Evolutionary conservation across 2,113 vertebrate species (phyloP).

Genomic region (Rana temporaria): DNA sequence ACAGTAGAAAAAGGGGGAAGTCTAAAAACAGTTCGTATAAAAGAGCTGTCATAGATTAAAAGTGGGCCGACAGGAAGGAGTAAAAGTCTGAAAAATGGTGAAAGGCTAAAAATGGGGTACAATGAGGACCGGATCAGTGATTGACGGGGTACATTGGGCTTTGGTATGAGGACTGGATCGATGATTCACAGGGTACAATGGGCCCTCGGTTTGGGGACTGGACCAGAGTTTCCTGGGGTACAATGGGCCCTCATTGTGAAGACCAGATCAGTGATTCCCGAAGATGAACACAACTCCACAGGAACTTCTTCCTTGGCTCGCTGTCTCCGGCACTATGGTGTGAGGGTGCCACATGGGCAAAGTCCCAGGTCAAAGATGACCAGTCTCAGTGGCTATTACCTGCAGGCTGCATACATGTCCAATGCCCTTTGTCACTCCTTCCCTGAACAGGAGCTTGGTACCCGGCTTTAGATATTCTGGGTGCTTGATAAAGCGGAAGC

Average conservation of each 20-base stretch:
- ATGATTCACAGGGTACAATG: too few species aligned
- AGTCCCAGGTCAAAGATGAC: not conserved
- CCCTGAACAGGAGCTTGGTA: constrained; percentile 94
- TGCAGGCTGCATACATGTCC: constrained; percentile 93
- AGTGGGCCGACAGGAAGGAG: not conserved
- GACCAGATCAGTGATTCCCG: not conserved
- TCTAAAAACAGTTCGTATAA: constrained; percentile 8
- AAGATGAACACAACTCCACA: not conserved
- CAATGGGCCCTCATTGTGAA: too few species aligned
- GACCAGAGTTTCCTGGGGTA: not conserved
- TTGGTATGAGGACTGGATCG: too few species aligned
- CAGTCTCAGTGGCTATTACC: constrained; percentile 72
- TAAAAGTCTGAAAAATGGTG: not conserved
- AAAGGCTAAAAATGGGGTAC: not conserved
- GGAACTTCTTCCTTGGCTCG: not conserved
- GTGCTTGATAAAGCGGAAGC: constrained; percentile 96
- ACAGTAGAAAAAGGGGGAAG: not conserved
- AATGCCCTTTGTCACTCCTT: constrained; percentile 96
- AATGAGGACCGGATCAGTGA: not conserved
- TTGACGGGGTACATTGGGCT: too few species aligned
- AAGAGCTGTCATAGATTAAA: constrained; percentile 1
- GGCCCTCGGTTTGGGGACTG: too few species aligned
- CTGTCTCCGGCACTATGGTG: not conserved
- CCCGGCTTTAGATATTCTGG: constrained; percentile 97
- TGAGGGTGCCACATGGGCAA: not conserved